Evolutionary conservation across 2,113 vertebrate genomes (phyloP).

Genomic region (Hyperopisus bebe): DNA sequence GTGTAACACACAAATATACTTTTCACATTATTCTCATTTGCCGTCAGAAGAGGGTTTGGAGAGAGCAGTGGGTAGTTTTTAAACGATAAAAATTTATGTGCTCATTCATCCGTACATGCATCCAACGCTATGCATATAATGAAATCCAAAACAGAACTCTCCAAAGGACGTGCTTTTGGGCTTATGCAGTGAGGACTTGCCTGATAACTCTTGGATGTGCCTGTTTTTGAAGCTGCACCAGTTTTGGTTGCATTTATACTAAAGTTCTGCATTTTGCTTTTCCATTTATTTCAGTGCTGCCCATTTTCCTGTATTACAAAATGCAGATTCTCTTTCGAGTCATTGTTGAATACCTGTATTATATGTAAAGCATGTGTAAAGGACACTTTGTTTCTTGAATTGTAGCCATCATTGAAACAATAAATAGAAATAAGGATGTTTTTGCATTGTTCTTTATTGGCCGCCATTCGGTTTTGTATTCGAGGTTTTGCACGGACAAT

Average conservation of each 20-base stretch:
- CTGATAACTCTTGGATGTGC: background rate
- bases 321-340: constrained; percentile 33
- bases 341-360: constrained; percentile 54
- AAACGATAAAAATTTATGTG: background rate
- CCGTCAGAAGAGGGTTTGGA: background rate
- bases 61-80: background rate
- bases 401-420: constrained; percentile 57
- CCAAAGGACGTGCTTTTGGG: background rate
- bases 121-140: background rate
- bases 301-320: constrained; percentile 40
- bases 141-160: background rate
- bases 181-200: background rate
- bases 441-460: constrained; percentile 4
- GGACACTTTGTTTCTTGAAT: constrained; percentile 50
- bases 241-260: constrained; percentile 50
- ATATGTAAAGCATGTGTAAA: constrained; percentile 68
- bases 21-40: constrained; percentile 10
- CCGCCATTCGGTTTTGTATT: background rate
- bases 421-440: constrained; percentile 51
- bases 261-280: constrained; percentile 60
- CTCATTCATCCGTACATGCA: background rate
- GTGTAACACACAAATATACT: background rate
- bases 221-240: constrained; percentile 1
- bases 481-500: background rate
- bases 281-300: constrained; percentile 51